These are phyloP conservation scores for Apomyelois bistriatella DNA, from an alignment of 2,888 invertebrate genomes.

Conservation along the genomic window DNA sequence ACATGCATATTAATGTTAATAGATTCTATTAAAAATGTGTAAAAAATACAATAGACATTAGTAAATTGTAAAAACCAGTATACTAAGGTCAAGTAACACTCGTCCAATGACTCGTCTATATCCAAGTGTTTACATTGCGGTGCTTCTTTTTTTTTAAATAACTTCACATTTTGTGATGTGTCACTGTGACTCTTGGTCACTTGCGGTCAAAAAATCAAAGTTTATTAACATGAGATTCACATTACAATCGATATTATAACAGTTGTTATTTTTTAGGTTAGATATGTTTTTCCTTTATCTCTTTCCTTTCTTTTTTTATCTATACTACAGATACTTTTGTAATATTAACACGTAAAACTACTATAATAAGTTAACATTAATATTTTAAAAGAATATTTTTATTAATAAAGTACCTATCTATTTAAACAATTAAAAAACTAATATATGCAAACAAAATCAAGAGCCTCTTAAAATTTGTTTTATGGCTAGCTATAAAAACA, in stretches of 20 bases:
- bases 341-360: too few relatives aligned
- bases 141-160: constrained; percentile 1
- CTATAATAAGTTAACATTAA: too few relatives aligned
- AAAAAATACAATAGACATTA: neutral
- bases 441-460: neutral
- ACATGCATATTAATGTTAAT: too few relatives aligned
- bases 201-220: neutral
- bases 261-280: too few relatives aligned
- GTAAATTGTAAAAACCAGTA: neutral
- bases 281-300: too few relatives aligned
- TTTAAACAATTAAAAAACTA: neutral
- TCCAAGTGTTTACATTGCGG: constrained; percentile 6
- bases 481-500: neutral
- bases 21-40: neutral
- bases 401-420: too few relatives aligned
- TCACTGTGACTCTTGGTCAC: neutral
- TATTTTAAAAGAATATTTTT: too few relatives aligned
- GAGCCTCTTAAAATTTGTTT: neutral
- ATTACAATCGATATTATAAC: too few relatives aligned
- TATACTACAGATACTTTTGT: too few relatives aligned
- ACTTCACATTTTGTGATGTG: constrained; percentile 4
- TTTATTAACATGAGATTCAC: neutral
- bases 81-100: neutral
- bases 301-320: too few relatives aligned
- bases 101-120: neutral